A percentile compares a stretch with the other conserved stretches of the same genome.
Conservation (phyloP, 2,797 vertebrate species). For the Poeciliopsis paucimaculata region DNA sequence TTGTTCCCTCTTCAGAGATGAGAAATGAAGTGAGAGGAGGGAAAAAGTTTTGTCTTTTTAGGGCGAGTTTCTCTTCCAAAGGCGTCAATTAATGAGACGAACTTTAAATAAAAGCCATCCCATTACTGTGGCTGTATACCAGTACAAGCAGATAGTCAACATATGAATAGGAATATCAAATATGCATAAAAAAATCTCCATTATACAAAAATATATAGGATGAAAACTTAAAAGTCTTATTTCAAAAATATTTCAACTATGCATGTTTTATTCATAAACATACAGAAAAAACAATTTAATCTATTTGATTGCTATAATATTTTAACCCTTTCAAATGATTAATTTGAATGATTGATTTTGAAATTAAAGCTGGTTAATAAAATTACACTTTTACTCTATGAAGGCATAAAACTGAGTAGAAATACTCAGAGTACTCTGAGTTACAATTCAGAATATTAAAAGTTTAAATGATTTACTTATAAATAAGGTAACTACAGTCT, state of each 20-base stretch:
- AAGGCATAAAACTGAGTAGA: not conserved
- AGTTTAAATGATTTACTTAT: not conserved
- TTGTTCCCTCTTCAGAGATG: conserved; percentile 13
- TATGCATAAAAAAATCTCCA: not conserved
- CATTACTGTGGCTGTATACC: not conserved
- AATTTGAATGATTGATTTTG: not conserved
- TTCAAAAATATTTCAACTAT: not conserved
- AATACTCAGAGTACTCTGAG: not conserved
- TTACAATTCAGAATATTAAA: not conserved
- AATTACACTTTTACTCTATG: not conserved
- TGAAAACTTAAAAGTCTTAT: not conserved
- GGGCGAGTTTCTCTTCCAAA: not conserved
- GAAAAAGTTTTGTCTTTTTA: not conserved
- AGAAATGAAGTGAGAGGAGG: conserved; percentile 7
- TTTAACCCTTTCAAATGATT: not conserved
- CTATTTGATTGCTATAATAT: not conserved
- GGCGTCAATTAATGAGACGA: not conserved
- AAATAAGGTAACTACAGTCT: not conserved
- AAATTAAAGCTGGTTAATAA: not conserved
- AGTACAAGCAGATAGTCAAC: not conserved
- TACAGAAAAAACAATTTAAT: not conserved
- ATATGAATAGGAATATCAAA: not conserved
- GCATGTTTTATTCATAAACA: not conserved
- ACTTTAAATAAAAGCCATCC: not conserved
- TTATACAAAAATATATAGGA: not conserved